Evolutionary conservation across 2,113 vertebrate genomes (phyloP), one percentile per base, ranked within the genome.

Genomic region (Myotis lucifugus): DNA sequence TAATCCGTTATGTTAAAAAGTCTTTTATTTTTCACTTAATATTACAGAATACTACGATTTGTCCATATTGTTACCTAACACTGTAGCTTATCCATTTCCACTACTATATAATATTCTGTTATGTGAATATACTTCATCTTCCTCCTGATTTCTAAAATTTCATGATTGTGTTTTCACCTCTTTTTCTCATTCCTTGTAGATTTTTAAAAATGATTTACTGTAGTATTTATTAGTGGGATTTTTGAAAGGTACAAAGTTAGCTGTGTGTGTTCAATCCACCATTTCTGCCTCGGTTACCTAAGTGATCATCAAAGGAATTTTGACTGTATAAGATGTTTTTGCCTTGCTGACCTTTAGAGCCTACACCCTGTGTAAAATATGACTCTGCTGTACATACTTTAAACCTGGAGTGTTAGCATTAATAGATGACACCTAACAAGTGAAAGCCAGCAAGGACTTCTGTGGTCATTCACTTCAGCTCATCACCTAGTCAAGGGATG

Each of bases 11-110:
- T 25, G 59, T 59, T 27, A 59, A 59, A 78, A 37, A 27, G 13
- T 59, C 14, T 94, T 82, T 76, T 59, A 59, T 88, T 91, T 85
- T 95, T 93, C 72, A 76, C n/a, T 85, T 85, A n/a, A 29, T 90
- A 46, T 79, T 74, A 88, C 29, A 34, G 56, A 85, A 42, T 40
- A 48, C 48, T 69, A 78, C 83, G 25, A 40, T 78, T 78, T 93
- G 50, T 37, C n/a, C 8, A 29, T 91, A 52, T 87, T 52, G 7
- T 66, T 90, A 10, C 54, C 84, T 94, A 8, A 64, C 48, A 32
- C 10, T 52, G 17, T 59, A 52, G 25, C 15, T 17, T 84, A 79
- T 59, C 87, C 25, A 78, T 74, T 69, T 85, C 84, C 48, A 96
- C 50, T 69, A 29, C 61, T 79, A 2, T 74, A 21, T 64, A 88